Conservation (phyloP, 2,113 vertebrate genomes). For the Callopanchax toddi region DNA sequence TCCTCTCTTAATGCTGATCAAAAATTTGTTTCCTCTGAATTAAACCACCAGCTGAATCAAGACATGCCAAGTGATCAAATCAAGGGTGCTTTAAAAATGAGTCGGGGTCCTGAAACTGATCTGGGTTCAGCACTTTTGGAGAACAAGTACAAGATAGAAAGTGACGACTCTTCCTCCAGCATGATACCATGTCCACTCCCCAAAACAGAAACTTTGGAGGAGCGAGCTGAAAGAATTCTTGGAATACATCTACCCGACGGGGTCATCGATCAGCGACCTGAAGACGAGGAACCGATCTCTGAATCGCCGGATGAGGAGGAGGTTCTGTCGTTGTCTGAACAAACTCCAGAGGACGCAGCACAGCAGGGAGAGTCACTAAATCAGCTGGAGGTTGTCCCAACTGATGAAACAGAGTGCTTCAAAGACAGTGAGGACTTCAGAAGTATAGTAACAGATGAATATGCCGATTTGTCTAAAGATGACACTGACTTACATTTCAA, state of each 20-base stretch:
- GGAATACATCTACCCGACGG: slow-evolving; percentile 63
- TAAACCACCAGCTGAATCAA: slow-evolving; percentile 19
- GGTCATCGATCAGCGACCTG: slow-evolving; percentile 5
- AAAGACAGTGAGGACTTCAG: slow-evolving; percentile 1
- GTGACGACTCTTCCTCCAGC: neutral
- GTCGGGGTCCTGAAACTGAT: neutral
- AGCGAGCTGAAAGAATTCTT: slow-evolving; percentile 71
- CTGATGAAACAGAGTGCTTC: neutral
- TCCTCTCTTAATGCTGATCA: slow-evolving; percentile 17
- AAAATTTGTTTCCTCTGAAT: neutral
- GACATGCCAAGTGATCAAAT: slow-evolving; percentile 26
- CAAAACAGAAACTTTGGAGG: slow-evolving; percentile 61
- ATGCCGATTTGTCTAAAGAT: neutral
- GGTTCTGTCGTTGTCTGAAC: neutral
- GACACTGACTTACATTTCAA: neutral
- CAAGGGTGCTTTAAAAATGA: too few relatives aligned
- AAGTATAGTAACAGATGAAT: slow-evolving; percentile 13
- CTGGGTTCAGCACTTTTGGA: neutral
- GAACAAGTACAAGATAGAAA: too few relatives aligned
- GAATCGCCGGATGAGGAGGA: neutral
- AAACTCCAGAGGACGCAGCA: slow-evolving; percentile 2
- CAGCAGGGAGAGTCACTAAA: slow-evolving; percentile 6
- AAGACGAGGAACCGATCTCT: slow-evolving; percentile 8
- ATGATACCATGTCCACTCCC: neutral
- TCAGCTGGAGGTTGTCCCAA: neutral